Conservation (phyloP, 2,113 vertebrate species). For the Talpa occidentalis region DNA sequence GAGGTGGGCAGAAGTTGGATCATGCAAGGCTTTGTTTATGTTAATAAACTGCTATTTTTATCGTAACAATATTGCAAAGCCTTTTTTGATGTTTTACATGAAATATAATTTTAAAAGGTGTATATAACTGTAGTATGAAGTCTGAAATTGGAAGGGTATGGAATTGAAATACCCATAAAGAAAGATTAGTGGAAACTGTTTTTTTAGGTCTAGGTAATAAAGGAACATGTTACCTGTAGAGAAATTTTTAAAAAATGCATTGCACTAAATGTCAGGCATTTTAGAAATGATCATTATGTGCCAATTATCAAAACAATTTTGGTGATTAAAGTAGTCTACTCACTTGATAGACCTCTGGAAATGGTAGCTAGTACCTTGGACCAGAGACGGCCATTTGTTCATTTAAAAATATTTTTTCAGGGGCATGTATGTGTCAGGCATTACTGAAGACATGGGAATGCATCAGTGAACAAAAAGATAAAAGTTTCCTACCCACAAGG, state of each 20-base stretch:
- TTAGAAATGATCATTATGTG: too few relatives aligned
- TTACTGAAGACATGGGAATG: neutral
- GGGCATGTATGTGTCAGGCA: conserved; percentile 7
- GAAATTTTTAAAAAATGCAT: too few relatives aligned
- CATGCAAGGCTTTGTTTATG: neutral
- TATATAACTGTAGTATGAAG: neutral
- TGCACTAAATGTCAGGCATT: too few relatives aligned
- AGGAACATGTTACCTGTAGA: too few relatives aligned
- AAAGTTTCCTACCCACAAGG: neutral
- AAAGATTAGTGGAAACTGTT: too few relatives aligned
- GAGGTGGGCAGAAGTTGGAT: neutral
- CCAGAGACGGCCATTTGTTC: neutral
- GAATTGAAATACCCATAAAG: too few relatives aligned
- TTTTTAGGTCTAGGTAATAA: too few relatives aligned
- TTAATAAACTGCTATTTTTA: neutral
- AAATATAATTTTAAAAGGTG: neutral
- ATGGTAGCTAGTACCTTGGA: neutral
- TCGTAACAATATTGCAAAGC: neutral
- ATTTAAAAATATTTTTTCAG: neutral
- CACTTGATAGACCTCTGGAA: neutral
- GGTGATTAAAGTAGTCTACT: neutral
- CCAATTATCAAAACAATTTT: neutral
- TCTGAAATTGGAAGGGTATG: neutral
- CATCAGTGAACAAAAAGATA: neutral
- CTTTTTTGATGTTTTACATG: neutral